Evolutionary conservation across 2,113 vertebrate genomes (phyloP), one percentile per base, ranked within the genome.

Genomic region (Mobula birostris): DNA sequence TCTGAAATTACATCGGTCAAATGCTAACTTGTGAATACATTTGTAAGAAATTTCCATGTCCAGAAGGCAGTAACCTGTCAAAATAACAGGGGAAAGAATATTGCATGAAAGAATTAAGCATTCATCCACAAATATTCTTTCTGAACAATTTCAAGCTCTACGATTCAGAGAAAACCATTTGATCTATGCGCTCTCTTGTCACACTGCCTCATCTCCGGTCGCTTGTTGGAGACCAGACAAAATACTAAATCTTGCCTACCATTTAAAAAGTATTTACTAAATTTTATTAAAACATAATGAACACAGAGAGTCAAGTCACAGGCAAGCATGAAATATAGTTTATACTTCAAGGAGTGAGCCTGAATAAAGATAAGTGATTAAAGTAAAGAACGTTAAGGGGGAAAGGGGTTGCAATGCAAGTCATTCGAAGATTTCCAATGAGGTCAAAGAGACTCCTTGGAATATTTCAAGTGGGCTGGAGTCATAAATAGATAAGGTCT

Each of bases 191-290:
- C 40, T 72, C 66, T 24, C 32, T 29, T 61, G 70, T 72, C 36
- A 91, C 61, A 68, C n/a, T 68, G 32, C 66, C 32, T 63, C 27
- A 68, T 66, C 61, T 15, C 87, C 29, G 32, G 90, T 70, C 90
- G 70, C 66, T 72, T 72, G 2, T 72, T 15, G 14, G 63, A 27
- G 90, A 24, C 8, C 66, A 19, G n/a, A 32, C 66, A 70, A 66
- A 92, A 92, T 40, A 40, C 8, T 92, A 72, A 92, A 92, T 92
- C 90, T 21, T 92, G 90, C 32, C 66, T 48, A 40, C 68, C 66
- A 40, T 92, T 48, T 92, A 36, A 9, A 92, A 72, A 15, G 15
- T 72, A 72, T 72, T 92, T 72, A 40, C 68, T 24, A 72, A 70
- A 92, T 32, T 9, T 72, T 66, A 70, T 72, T 72, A 92, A 92